Conservation (phyloP, 2,888 invertebrate species). For the Podotricha telesiphe region DNA sequence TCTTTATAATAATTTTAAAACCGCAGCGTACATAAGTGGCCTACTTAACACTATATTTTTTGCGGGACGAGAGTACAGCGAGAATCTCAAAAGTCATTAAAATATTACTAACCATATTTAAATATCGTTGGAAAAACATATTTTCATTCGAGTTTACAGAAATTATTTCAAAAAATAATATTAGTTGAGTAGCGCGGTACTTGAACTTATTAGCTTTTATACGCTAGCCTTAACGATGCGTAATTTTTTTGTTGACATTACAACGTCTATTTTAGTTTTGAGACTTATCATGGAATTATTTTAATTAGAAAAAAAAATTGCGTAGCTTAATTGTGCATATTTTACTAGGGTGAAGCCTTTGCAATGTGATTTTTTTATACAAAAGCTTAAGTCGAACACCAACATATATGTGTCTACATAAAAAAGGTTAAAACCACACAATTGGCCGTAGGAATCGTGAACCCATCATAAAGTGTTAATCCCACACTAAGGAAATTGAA, state of each 20-base stretch:
- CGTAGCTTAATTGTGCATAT: too few species aligned
- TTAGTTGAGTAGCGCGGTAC: constrained; percentile 21
- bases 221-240: constrained; percentile 7
- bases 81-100: constrained; percentile 38
- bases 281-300: not conserved
- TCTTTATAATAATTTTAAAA: constrained; percentile 12
- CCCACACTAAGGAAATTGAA: too few species aligned
- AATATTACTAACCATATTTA: constrained; percentile 32
- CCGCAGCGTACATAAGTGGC: constrained; percentile 25
- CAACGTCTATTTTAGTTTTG: constrained; percentile 4
- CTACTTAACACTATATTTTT: constrained; percentile 33
- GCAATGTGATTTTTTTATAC: too few species aligned
- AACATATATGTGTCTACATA: too few species aligned
- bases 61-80: constrained; percentile 34
- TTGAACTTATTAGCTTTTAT: constrained; percentile 31
- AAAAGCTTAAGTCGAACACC: too few species aligned
- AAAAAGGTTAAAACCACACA: too few species aligned
- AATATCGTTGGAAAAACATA: constrained; percentile 29
- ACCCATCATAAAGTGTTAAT: too few species aligned
- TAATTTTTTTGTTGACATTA: constrained; percentile 13
- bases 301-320: too few species aligned
- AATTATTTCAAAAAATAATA: constrained; percentile 25
- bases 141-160: constrained; percentile 25
- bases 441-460: too few species aligned
- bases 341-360: too few species aligned